Conservation (phyloP, 2,113 vertebrate genomes). For the Coregonus clupeaformis region DNA sequence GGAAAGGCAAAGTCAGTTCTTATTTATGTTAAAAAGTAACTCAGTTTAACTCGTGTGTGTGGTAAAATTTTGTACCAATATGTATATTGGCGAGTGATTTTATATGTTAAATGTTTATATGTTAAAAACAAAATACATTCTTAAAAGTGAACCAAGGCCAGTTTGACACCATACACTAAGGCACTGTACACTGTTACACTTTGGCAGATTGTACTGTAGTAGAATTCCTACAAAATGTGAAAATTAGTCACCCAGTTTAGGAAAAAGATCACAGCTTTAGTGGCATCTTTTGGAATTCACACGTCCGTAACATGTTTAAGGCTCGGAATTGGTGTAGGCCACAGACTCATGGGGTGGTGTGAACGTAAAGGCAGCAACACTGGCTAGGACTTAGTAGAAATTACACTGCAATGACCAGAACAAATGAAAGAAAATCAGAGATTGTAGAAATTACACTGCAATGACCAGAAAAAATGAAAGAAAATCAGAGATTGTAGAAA, state of each 20-base stretch:
- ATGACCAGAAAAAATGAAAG: conserved; percentile 17
- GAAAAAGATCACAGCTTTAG: conserved; percentile 92
- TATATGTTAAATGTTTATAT: conserved; percentile 31
- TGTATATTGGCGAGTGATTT: conserved; percentile 21
- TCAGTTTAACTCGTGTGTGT: conserved; percentile 29
- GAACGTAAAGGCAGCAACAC: conserved; percentile 63
- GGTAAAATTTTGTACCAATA: conserved; percentile 39
- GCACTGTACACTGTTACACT: conserved; percentile 96
- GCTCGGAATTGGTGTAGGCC: conserved; percentile 78
- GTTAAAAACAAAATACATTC: conserved; percentile 28
- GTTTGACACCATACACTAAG: conserved; percentile 82
- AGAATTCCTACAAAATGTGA: conserved; percentile 83
- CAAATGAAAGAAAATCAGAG: too few relatives aligned
- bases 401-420: conserved; percentile 16
- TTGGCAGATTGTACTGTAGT: conserved; percentile 91
- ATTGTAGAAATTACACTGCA: conserved; percentile 6
- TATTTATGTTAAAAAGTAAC: conserved; percentile 39
- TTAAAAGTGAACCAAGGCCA: conserved; percentile 27
- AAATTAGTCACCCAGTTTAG: conserved; percentile 86
- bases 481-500: too few relatives aligned
- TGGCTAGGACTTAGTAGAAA: conserved; percentile 31
- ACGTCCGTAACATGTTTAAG: conserved; percentile 83
- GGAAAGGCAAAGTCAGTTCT: conserved; percentile 84
- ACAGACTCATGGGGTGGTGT: conserved; percentile 57
- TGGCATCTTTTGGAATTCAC: conserved; percentile 87